A percentile compares a stretch with the other conserved stretches of the same genome.
phyloP scores from a whole-genome alignment of 2,888 invertebrate genomes.

The Epirrhoe alternata region DNA sequence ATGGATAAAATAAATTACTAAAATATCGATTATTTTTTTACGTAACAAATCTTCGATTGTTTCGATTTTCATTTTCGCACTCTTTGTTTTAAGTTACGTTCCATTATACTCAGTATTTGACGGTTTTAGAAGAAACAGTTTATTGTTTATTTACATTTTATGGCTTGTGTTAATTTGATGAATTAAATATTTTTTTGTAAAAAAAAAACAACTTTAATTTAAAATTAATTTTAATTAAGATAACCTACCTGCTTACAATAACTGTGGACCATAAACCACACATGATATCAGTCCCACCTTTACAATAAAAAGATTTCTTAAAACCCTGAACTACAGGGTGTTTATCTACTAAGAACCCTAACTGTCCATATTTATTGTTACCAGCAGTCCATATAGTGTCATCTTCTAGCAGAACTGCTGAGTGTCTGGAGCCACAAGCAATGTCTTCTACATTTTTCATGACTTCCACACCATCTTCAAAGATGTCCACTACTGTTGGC shows the following conservation, averaged over 20 bases:
- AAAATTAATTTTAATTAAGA: neutral
- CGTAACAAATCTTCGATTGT: too few relatives aligned
- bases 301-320: constrained; percentile 58
- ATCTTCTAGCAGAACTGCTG: constrained; percentile 88
- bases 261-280: constrained; percentile 77
- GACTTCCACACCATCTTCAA: constrained; percentile 71
- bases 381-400: constrained; percentile 90
- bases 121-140: too few relatives aligned
- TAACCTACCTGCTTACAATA: constrained; percentile 39
- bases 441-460: constrained; percentile 84
- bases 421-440: constrained; percentile 91
- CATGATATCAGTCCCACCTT: constrained; percentile 49
- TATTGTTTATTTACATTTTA: too few relatives aligned
- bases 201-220: neutral
- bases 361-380: constrained; percentile 93
- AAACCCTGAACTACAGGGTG: constrained; percentile 60
- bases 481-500: constrained; percentile 71
- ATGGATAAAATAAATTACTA: too few relatives aligned
- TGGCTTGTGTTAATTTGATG: too few relatives aligned
- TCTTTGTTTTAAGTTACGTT: too few relatives aligned
- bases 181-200: too few relatives aligned
- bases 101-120: too few relatives aligned
- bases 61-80: too few relatives aligned
- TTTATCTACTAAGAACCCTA: constrained; percentile 79
- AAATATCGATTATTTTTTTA: too few relatives aligned